Base-by-base conservation (phyloP, 2,888 invertebrate genomes). In the Cyclophora punctaria region DNA sequence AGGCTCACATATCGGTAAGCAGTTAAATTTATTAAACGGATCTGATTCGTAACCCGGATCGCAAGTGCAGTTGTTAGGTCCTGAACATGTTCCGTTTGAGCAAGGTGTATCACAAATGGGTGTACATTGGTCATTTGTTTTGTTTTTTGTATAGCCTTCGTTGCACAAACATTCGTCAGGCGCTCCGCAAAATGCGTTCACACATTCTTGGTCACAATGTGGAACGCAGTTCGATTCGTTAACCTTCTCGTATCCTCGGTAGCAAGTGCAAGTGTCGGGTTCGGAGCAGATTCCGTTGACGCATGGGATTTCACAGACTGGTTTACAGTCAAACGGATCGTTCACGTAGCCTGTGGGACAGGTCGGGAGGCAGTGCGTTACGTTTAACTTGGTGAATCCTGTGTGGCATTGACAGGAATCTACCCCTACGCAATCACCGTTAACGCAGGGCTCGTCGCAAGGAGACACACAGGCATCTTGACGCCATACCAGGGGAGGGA, bases 261-360 rank as follows among this genome's bases (percentile, higher is more conserved):
- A 68, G 53, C 89, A 90, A 44, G 78, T 58, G 53, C 88, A 89
- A 1, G 63, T 69, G 42, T 87, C 74, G 2, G 90, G 89, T 0
- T 78, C 80, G 1, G 78, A 69, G 59, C 90, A 90, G 5, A 53
- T 59, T 6, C 86, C 89, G 59, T 90, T 86, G 6, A 70, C 66
- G 48, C 89, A 89, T 42, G 75, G 73, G 5, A 71, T 68, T 3
- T 50, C 33, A 50, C 89, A 89, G 33, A 79, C 58, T 0, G 89
- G 89, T 47, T 72, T 70, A 54, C 89, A 89, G 5, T 55, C 50
- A 33, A 51, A 58, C 53, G 56, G 50, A 7, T 48, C 47, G 45
- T 54, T 58, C 44, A 49, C 34, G 46, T 50, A 57, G 0, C 59
- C 59, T 34, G 37, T 45, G 3, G 41, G 7, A 44, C 62, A 62